Percentiles rank a stretch among this genome's conserved stretches.
Conservation (phyloP, 2,113 vertebrate genomes). For the Ursus arctos region DNA sequence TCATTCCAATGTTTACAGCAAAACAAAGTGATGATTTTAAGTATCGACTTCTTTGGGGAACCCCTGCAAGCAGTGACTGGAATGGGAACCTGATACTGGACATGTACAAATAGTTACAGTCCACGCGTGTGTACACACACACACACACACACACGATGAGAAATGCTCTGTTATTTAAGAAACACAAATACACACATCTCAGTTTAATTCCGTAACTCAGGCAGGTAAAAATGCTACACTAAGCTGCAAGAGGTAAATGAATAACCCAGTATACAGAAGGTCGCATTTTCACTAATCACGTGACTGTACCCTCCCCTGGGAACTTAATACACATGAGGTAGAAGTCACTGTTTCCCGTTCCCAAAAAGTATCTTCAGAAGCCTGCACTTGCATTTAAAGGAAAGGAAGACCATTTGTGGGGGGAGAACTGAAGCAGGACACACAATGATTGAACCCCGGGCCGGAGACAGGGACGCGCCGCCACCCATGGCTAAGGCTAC, state of each 20-base stretch:
- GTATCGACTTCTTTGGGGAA: not conserved
- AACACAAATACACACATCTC: not conserved
- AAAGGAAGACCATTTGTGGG: not conserved
- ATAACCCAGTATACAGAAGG: not conserved
- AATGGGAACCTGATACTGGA: not conserved
- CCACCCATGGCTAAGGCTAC: not conserved
- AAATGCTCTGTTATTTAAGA: not conserved
- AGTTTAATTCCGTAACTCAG: not conserved
- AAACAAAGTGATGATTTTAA: not conserved
- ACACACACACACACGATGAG: not conserved
- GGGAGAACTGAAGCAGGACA: not conserved
- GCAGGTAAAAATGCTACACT: not conserved
- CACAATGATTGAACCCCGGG: not conserved
- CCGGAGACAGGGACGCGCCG: not conserved
- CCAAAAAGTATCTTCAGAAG: not conserved
- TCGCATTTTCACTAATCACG: not conserved
- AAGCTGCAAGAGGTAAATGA: slow-evolving; percentile 25
- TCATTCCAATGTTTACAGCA: not conserved
- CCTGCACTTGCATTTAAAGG: not conserved
- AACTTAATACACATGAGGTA: not conserved
- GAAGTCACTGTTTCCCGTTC: slow-evolving; percentile 8
- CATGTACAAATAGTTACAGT: not conserved
- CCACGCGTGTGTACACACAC: not conserved
- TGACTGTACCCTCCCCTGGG: not conserved
- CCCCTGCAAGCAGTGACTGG: not conserved